Evolutionary conservation across 2,113 vertebrate genomes (phyloP).

Genomic region (Ochotona princeps): DNA sequence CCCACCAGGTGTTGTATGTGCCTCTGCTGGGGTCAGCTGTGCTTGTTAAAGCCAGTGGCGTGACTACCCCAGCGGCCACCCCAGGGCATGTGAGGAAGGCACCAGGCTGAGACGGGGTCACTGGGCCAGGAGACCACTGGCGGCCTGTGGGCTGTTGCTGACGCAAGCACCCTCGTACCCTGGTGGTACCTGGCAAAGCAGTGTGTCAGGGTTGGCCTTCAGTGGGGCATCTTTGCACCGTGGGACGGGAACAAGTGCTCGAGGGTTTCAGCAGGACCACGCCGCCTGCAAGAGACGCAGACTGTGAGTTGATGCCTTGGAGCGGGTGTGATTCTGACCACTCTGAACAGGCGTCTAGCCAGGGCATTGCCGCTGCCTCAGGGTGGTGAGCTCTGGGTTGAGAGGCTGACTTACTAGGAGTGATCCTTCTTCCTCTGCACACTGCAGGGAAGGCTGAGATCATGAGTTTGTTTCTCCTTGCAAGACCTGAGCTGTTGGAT

Average conservation of each 20-base stretch:
- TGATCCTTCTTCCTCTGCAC: not conserved
- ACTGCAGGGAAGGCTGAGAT: not conserved
- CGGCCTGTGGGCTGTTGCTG: too few relatives aligned
- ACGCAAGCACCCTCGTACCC: too few relatives aligned
- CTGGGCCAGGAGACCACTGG: too few relatives aligned
- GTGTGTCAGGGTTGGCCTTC: not conserved
- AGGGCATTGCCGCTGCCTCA: not conserved
- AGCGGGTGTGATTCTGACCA: not conserved
- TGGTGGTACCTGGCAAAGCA: not conserved
- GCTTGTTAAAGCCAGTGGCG: too few relatives aligned
- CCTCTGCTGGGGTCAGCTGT: too few relatives aligned
- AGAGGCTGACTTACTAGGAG: not conserved
- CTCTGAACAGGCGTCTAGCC: not conserved
- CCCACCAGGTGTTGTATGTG: too few relatives aligned
- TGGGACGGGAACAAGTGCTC: not conserved
- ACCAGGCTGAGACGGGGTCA: too few relatives aligned
- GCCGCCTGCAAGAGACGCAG: not conserved
- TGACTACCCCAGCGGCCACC: too few relatives aligned
- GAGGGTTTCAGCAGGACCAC: not conserved
- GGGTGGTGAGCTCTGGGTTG: not conserved
- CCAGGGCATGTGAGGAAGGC: too few relatives aligned
- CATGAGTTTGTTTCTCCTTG: not conserved
- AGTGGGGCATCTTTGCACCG: not conserved
- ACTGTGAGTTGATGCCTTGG: not conserved
- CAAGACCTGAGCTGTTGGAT: not conserved